Conservation (phyloP, 1,140 invertebrate genomes). For the Cryptotermes secundus region DNA sequence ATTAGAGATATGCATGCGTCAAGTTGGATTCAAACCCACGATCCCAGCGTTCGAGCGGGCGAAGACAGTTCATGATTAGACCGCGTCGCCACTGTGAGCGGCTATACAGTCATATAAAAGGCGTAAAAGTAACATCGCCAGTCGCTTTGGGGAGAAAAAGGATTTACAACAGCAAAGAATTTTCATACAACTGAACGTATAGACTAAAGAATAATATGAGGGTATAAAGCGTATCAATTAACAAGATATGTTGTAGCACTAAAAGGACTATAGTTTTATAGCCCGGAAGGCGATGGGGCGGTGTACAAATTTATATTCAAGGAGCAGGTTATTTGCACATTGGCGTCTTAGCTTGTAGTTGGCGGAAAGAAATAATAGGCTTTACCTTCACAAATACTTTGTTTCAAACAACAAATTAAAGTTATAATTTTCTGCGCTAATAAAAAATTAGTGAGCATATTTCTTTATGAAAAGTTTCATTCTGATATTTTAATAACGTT, state of each 20-base stretch:
- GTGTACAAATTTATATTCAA: not conserved
- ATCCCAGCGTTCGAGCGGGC: too few species aligned
- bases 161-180: not conserved
- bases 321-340: not conserved
- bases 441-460: too few species aligned
- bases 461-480: too few species aligned
- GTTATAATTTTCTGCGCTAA: too few species aligned
- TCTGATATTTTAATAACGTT: too few species aligned
- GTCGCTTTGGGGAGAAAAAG: not conserved
- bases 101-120: constrained; percentile 7
- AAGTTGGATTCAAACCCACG: too few species aligned
- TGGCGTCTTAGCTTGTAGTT: not conserved
- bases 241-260: not conserved
- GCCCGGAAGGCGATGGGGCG: not conserved
- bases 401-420: not conserved
- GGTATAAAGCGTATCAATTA: not conserved
- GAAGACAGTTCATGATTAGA: too few species aligned
- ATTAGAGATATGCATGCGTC: too few species aligned
- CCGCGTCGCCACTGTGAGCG: too few species aligned
- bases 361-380: not conserved
- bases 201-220: not conserved
- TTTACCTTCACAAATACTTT: not conserved
- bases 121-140: not conserved
- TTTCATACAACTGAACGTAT: not conserved
- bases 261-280: not conserved